A percentile compares a stretch with the other conserved stretches of the same genome.
Evolutionary conservation across 2,797 vertebrate species (phyloP).

Genomic region (Gastrophryne carolinensis): DNA sequence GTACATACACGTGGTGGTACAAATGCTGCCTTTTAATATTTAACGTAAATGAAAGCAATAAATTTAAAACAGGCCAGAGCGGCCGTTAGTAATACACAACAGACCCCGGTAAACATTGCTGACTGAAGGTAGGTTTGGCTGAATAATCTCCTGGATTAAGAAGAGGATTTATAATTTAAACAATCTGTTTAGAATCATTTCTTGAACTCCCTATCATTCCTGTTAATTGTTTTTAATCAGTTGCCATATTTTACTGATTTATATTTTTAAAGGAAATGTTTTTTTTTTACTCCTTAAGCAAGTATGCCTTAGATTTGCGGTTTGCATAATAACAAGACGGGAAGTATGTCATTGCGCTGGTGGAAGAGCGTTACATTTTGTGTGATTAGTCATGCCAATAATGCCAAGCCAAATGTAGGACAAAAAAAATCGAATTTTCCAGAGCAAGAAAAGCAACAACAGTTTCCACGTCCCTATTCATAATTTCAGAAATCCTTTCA

Average conservation of each 20-base stretch:
- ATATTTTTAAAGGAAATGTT: conserved; percentile 51
- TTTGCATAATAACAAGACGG: conserved; percentile 44
- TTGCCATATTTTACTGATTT: conserved; percentile 56
- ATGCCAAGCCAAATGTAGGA: conserved; percentile 3
- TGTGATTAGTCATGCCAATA: conserved; percentile 46
- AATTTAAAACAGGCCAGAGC: conserved; percentile 79
- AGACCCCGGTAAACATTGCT: conserved; percentile 75
- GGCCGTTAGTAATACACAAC: conserved; percentile 76
- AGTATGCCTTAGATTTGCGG: conserved; percentile 30
- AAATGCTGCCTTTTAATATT: conserved; percentile 78
- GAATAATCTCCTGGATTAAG: conserved; percentile 74
- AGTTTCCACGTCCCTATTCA: conserved; percentile 28
- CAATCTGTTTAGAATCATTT: conserved; percentile 66
- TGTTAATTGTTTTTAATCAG: conserved; percentile 21
- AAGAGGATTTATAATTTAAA: conserved; percentile 67
- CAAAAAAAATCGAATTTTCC: background rate
- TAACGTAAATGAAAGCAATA: conserved; percentile 79
- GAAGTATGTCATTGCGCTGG: conserved; percentile 34
- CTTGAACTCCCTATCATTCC: conserved; percentile 60
- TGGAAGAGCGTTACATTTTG: conserved; percentile 18
- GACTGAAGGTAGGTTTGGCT: conserved; percentile 74
- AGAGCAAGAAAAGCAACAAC: background rate
- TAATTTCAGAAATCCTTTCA: conserved; percentile 28
- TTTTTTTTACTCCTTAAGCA: conserved; percentile 41
- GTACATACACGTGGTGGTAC: conserved; percentile 76